Conservation (phyloP, 2,797 vertebrate genomes). For the Pipistrellus kuhlii region DNA sequence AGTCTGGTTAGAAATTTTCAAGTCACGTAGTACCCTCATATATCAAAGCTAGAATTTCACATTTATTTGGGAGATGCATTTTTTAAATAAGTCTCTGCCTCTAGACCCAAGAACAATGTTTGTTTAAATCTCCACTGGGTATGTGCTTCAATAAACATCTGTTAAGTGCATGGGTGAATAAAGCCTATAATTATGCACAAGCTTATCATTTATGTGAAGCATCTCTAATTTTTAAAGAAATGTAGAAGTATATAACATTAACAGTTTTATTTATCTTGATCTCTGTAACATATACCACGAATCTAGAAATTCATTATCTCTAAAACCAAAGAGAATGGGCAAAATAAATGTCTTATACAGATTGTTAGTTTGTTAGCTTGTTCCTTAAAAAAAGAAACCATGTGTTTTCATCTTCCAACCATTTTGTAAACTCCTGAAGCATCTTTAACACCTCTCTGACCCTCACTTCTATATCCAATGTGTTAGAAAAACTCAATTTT, state of each 20-base stretch:
- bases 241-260: not conserved
- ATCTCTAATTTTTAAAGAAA: constrained; percentile 5
- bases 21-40: not conserved
- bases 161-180: not conserved
- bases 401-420: not conserved
- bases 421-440: not conserved
- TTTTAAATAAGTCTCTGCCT: not conserved
- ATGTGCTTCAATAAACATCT: not conserved
- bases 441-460: not conserved
- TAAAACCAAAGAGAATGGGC: not conserved
- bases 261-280: not conserved
- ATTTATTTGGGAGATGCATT: not conserved
- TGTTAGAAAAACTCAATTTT: not conserved
- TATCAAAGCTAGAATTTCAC: constrained; percentile 13
- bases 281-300: not conserved
- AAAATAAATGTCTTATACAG: not conserved
- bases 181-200: not conserved
- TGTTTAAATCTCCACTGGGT: not conserved
- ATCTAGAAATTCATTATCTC: constrained; percentile 9
- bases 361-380: not conserved
- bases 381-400: not conserved
- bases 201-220: not conserved
- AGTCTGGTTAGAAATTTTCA: not conserved
- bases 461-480: not conserved
- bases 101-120: not conserved